Percentiles rank a stretch among this genome's conserved stretches.
Evolutionary conservation across 2,797 vertebrate genomes (phyloP).

Genomic region (Amniataba percoides): DNA sequence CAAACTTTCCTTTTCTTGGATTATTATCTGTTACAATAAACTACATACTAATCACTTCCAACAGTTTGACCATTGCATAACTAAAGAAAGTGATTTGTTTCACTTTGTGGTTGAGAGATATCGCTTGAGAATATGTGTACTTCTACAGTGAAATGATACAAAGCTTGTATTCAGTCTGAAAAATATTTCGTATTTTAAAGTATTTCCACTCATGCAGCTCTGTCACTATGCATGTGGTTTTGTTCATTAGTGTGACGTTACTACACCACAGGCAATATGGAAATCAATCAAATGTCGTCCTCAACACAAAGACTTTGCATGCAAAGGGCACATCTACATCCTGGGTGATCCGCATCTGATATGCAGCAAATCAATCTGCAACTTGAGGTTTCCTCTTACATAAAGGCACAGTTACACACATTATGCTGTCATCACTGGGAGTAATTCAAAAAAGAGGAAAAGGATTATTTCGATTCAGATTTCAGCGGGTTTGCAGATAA

Average conservation of each 20-base stretch:
- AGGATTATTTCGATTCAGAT: slow-evolving; percentile 48
- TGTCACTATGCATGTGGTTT: neutral
- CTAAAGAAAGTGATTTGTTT: neutral
- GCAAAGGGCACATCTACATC: neutral
- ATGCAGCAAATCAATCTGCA: slow-evolving; percentile 38
- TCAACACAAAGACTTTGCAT: neutral
- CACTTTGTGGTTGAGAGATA: neutral
- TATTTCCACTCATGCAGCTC: neutral
- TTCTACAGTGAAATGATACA: neutral
- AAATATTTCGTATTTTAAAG: neutral
- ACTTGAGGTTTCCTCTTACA: slow-evolving; percentile 53
- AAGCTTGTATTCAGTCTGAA: too few species aligned
- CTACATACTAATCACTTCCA: neutral
- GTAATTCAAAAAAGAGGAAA: slow-evolving; percentile 29
- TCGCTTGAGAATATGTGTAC: neutral
- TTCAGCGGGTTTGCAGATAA: slow-evolving; percentile 41
- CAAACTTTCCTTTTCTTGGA: too few species aligned
- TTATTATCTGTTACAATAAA: too few species aligned
- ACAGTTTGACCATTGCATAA: too few species aligned
- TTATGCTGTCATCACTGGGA: slow-evolving; percentile 66
- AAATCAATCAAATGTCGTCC: neutral
- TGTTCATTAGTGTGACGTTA: neutral
- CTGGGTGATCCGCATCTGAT: slow-evolving; percentile 30
- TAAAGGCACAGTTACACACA: slow-evolving; percentile 32
- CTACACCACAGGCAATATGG: neutral